phyloP scores from a whole-genome alignment of 2,888 invertebrate genomes.

The Scelioninae gen. 1 region DNA sequence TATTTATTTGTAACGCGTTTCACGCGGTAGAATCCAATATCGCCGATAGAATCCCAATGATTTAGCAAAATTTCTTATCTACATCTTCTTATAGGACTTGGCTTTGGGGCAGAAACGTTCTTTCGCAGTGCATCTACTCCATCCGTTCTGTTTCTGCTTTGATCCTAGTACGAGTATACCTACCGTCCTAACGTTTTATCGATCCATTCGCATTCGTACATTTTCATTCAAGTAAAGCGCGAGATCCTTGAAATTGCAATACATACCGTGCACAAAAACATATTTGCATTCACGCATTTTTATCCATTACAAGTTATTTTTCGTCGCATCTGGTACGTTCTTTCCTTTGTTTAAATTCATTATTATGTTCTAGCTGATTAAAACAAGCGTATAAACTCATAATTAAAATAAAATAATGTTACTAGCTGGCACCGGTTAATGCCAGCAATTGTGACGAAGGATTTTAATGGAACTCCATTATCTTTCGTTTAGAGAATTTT shows the following conservation, averaged over 20 bases:
- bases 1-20: slow-evolving; percentile 65
- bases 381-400: neutral
- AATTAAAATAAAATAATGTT: neutral
- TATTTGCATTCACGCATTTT: slow-evolving; percentile 56
- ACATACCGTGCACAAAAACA: slow-evolving; percentile 39
- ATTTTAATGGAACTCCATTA: slow-evolving; percentile 3
- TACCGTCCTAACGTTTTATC: slow-evolving; percentile 64
- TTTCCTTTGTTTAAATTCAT: slow-evolving; percentile 24
- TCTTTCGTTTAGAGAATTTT: neutral
- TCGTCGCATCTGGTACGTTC: slow-evolving; percentile 16
- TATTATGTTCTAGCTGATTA: slow-evolving; percentile 9
- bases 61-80: slow-evolving; percentile 70
- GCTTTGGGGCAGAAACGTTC: slow-evolving; percentile 62
- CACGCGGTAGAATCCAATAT: slow-evolving; percentile 67
- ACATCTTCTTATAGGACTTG: slow-evolving; percentile 66
- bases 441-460: slow-evolving; percentile 1
- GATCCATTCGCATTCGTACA: slow-evolving; percentile 68
- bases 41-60: slow-evolving; percentile 68
- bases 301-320: slow-evolving; percentile 24
- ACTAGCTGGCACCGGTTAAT: neutral
- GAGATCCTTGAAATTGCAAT: slow-evolving; percentile 64
- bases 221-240: slow-evolving; percentile 67
- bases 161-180: slow-evolving; percentile 62
- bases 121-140: slow-evolving; percentile 55
- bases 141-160: slow-evolving; percentile 70